Base-by-base conservation (phyloP, 92 coral and sea anemone species). In the Actinostola sp. region DNA sequence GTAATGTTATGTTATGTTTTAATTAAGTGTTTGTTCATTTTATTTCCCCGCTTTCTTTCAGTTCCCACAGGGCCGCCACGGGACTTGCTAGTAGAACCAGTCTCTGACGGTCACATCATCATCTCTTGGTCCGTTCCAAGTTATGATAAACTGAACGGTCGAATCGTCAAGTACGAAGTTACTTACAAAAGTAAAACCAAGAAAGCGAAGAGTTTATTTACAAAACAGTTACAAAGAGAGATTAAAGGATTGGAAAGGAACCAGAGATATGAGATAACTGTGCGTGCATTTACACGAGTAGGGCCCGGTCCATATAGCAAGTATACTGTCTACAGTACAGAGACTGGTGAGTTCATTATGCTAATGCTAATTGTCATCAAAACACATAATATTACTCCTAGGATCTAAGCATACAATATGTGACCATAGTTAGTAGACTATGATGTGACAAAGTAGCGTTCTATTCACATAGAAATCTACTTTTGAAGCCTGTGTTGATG, bases 51-150 rank as follows among this genome's bases (percentile, higher is more conserved):
- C n/a, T n/a, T n/a, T n/a, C n/a, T 30, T 49, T 51, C 43, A 86
- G 92, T 84, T 32, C 92, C 92, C 15, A 76, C 77, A 33, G 92
- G 92, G n/a, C 81, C 92, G 0, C 92, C 88, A 9, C 92, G 92
- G 43, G 92, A 86, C 54, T 77, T 86, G 27, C 52, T 86, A 16
- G 79, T 86, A 6, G 85, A 81, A 34, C 87, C 87, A 49, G 61
- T 61, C 51, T 66, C 74, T 14, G 58, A 42, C 41, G 73, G 43
- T 39, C 61, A 77, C 58, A 86, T 86, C 8, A 57, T 78, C 16
- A 84, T 86, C 20, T 86, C 92, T 0, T 86, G 88, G 92, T 82
- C 74, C 43, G 81, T 77, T 33, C 88, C 88, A 45, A 73, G 75
- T n/a, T 73, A 60, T 12, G 63, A 77, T 44, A 51, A 81, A 52